phyloP scores from a whole-genome alignment of 23 tunicate species.

The Ascidia mentula region DNA sequence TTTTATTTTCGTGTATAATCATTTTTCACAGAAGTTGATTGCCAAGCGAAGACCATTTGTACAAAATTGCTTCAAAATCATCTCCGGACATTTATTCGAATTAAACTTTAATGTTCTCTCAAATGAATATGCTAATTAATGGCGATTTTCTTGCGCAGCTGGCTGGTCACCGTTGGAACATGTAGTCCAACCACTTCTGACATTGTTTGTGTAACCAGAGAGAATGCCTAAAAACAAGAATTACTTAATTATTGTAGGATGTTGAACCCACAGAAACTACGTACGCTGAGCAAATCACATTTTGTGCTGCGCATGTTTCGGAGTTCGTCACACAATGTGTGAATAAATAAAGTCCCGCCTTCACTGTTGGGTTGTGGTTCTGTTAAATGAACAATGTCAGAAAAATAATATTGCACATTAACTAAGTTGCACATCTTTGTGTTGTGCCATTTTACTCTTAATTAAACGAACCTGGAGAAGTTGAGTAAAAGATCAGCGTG shows the following conservation, averaged over 20 bases:
- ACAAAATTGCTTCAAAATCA: too few species aligned
- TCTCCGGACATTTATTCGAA: too few species aligned
- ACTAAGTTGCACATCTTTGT: too few species aligned
- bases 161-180: not conserved
- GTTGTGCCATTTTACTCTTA: not conserved
- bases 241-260: too few species aligned
- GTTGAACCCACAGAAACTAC: not conserved
- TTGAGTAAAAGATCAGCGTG: not conserved
- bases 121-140: too few species aligned
- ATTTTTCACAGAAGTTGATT: too few species aligned
- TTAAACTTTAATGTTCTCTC: too few species aligned
- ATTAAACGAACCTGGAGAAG: not conserved
- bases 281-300: not conserved
- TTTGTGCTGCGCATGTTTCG: not conserved
- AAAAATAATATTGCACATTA: too few species aligned
- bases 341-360: not conserved
- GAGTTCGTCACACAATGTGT: not conserved
- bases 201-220: not conserved
- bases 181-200: not conserved
- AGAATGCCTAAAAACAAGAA: not conserved
- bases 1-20: too few species aligned
- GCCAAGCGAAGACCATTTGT: too few species aligned
- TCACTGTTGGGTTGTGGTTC: not conserved
- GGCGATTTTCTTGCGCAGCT: not conserved
- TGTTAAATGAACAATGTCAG: too few species aligned